Evolutionary conservation across 2,797 vertebrate species (phyloP), one percentile per base, ranked within the genome.

Genomic region (Crocidura indochinensis): DNA sequence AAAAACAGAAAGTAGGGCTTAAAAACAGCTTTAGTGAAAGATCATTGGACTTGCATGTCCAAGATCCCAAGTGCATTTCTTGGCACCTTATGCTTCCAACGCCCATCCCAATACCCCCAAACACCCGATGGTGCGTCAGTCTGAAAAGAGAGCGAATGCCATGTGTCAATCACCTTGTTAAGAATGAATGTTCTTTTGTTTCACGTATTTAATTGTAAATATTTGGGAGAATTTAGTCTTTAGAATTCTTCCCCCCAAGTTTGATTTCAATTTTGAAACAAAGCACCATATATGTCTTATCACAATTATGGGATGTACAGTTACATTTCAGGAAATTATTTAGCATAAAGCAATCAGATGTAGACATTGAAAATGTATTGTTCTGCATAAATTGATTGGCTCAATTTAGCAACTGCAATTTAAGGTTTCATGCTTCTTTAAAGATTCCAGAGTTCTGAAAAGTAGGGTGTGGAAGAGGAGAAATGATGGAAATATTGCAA

Each of bases 191-290:
- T 72, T 92, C 49, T 87, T 51, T 38, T 49, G 44, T 74, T 75
- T 68, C n/a, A 27, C 3, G 11, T 53, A 85, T 83, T 69, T 83
- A 89, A 87, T 83, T 19, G 68, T 93, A 91, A 92, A 76, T 65
- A 68, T 83, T 73, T 68, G 31, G 49, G 89, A 91, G 88, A 29
- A 65, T 62, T 62, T 94, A 73, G 91, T 87, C 87, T 74, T 88
- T 53, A 75, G 56, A 81, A 62, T 47, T 73, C 77, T 79, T 71
- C 8, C 4, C 67, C 11, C 38, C 10, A 62, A 5, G 27, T 79
- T 68, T 91, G 78, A 53, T 68, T 92, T 56, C 76, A 38, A 80
- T 79, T 80, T 88, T 77, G 62, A 91, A 93, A 38, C 71, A 81
- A 73, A 94, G 84, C 64, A 64, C 31, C n/a, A 72, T 51, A 8